Conservation (phyloP, 2,113 vertebrate species). For the Origma solitaria region DNA sequence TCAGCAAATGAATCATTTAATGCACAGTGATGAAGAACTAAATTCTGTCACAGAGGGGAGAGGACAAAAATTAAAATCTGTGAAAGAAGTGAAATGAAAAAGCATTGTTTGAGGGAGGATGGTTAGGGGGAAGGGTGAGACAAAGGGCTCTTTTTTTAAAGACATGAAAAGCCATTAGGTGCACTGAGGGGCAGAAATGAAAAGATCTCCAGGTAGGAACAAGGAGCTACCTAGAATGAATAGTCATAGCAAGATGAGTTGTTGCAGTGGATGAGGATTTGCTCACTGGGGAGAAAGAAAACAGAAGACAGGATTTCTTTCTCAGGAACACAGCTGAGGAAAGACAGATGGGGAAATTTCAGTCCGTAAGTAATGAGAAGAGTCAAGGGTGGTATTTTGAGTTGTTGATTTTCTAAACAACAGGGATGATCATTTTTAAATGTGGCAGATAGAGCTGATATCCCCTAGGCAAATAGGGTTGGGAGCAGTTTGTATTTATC, state of each 20-base stretch:
- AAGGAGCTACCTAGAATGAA: background rate
- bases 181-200: background rate
- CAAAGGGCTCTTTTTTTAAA: background rate
- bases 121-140: background rate
- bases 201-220: background rate
- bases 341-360: slow-evolving; percentile 31
- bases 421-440: slow-evolving; percentile 38
- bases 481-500: slow-evolving; percentile 25
- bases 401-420: slow-evolving; percentile 47
- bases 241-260: background rate
- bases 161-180: background rate
- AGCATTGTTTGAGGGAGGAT: background rate
- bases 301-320: background rate
- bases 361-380: background rate
- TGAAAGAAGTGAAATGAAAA: background rate
- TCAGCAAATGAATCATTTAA: background rate
- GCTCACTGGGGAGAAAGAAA: background rate
- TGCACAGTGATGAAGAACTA: background rate
- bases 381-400: slow-evolving; percentile 35
- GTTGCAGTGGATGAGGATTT: background rate
- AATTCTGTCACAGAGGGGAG: background rate
- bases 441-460: slow-evolving; percentile 30
- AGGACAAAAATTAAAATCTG: background rate
- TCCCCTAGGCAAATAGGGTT: slow-evolving; percentile 25
- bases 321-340: background rate